These are phyloP conservation scores for Sarcophaga subvicina DNA, from an alignment of 2,888 invertebrate species.

Conservation along the genomic window DNA sequence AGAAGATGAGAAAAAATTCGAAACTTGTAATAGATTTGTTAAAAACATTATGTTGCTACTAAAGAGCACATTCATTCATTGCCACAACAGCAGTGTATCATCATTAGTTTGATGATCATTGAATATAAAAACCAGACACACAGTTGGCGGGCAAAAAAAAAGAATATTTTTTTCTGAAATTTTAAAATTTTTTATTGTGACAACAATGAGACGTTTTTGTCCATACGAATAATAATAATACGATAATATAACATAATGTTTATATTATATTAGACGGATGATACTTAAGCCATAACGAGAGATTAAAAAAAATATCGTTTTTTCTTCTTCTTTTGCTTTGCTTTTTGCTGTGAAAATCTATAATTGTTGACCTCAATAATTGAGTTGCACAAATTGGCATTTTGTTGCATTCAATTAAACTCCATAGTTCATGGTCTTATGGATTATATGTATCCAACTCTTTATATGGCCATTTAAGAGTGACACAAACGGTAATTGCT, in stretches of 20 bases:
- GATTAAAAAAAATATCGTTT: not conserved
- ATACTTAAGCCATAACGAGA: not conserved
- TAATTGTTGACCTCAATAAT: conserved; percentile 26
- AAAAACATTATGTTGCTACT: too few species aligned
- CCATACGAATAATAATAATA: conserved; percentile 2
- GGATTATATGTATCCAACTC: not conserved
- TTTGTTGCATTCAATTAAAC: conserved; percentile 14
- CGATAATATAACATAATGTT: not conserved
- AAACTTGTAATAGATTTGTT: too few species aligned
- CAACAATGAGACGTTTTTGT: conserved; percentile 37
- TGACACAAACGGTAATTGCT: too few species aligned
- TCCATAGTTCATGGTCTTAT: not conserved
- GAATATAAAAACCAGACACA: conserved; percentile 31
- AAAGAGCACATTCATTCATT: not conserved
- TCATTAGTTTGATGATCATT: not conserved
- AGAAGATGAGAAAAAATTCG: too few species aligned
- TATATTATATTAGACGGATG: not conserved
- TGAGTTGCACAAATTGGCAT: conserved; percentile 10
- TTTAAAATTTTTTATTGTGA: conserved; percentile 13
- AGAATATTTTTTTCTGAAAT: not conserved
- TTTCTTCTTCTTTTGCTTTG: not conserved
- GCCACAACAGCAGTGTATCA: not conserved
- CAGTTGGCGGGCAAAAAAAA: conserved; percentile 3
- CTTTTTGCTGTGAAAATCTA: not conserved
- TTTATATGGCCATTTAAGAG: not conserved